Conservation (phyloP, 2,888 invertebrate species). For the Conchocele bisecta region DNA sequence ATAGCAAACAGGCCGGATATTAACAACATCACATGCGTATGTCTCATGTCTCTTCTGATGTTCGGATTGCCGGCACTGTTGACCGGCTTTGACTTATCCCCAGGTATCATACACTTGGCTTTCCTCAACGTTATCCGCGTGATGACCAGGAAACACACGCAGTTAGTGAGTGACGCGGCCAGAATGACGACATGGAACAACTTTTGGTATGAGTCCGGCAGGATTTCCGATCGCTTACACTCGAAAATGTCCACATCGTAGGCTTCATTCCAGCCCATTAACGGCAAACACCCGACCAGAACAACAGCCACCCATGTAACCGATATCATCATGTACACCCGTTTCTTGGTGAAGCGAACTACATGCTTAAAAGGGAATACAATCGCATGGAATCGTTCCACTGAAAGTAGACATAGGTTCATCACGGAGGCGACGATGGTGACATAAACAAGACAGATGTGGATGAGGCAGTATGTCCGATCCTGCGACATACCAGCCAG, state of each 20-base stretch:
- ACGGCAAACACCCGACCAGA: background rate
- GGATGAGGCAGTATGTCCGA: background rate
- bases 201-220: background rate
- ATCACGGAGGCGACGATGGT: background rate
- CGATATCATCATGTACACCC: background rate
- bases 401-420: background rate
- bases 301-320: background rate
- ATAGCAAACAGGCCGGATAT: constrained; percentile 12
- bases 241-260: too few relatives aligned
- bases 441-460: background rate
- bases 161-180: background rate
- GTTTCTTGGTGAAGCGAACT: background rate
- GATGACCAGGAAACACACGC: background rate
- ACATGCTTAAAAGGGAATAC: constrained; percentile 2
- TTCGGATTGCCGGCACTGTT: background rate
- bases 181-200: background rate
- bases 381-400: constrained; percentile 4
- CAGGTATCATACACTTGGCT: background rate
- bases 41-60: constrained; percentile 4
- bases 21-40: constrained; percentile 8
- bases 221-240: background rate
- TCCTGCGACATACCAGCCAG: background rate
- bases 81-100: background rate
- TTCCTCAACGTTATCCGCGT: background rate
- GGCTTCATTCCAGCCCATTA: background rate